Percentiles rank a stretch among this genome's conserved stretches.
Evolutionary conservation across 2,797 vertebrate genomes (phyloP).

Genomic region (Lepilemur ruficaudatus): DNA sequence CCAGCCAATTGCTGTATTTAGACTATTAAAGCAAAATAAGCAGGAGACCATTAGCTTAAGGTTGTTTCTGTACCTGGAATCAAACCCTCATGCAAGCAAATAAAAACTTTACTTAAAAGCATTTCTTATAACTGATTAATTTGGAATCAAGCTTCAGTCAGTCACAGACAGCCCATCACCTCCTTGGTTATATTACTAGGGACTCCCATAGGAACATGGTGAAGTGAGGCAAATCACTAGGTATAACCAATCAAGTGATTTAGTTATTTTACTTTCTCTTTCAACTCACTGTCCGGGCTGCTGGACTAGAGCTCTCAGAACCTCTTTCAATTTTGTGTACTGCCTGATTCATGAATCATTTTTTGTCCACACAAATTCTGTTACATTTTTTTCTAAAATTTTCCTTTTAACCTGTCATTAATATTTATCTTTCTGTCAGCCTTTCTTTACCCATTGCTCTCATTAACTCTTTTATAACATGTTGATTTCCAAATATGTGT

Average conservation of each 20-base stretch:
- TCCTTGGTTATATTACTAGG: background rate
- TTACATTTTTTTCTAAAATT: background rate
- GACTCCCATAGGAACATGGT: no score
- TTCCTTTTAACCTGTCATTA: background rate
- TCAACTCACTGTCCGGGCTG: background rate
- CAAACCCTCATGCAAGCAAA: background rate
- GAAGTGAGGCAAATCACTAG: background rate
- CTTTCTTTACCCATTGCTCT: background rate
- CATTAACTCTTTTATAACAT: background rate
- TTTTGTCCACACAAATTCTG: background rate
- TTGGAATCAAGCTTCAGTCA: background rate
- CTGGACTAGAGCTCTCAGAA: background rate
- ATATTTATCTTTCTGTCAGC: background rate
- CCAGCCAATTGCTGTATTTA: background rate
- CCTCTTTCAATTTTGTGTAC: background rate
- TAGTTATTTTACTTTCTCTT: background rate
- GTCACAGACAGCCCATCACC: background rate
- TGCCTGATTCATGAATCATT: background rate
- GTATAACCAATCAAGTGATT: background rate
- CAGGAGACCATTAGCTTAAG: background rate
- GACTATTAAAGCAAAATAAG: background rate
- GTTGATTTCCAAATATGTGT: background rate
- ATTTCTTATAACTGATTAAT: background rate
- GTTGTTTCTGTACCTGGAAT: accelerated
- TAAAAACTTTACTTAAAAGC: background rate